Evolutionary conservation across 2,888 invertebrate species (phyloP), one percentile per base, ranked within the genome.

Genomic region (Halictus ligatus): DNA sequence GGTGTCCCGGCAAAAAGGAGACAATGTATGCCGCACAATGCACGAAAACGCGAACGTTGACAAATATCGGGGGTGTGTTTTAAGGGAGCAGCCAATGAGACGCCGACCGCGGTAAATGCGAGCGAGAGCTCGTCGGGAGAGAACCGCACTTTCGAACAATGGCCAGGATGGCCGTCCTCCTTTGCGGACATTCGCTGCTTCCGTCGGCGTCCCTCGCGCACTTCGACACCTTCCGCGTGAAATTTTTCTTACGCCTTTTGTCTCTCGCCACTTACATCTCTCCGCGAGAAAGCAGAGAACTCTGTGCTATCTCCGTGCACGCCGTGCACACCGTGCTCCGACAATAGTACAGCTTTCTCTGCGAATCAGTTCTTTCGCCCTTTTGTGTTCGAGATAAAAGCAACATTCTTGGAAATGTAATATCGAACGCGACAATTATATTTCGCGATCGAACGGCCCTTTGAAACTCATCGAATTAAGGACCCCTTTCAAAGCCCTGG

Each of bases 1-100:
- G 18, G 67, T 8, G 67, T 10, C 13, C 18, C 35, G 29, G 7
- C 8, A 35, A 67, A 67, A 10, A 15, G 35, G 58, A 75, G 29
- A 85, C 89, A 89, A 89, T 89, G 78, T 67, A 67, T n/a, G 40
- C 25, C 40, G 69, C 60, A 80, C 78, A 81, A 87, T 80, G 67
- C 35, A 10, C 35, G 29, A 35, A 67, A 67, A 35, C 35, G 71
- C 78, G 71, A 78, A 81, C 15, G 80, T 69, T 64, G 77, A 81
- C 82, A 79, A 83, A 84, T 50, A 64, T 48, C 74, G 72, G 74
- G 67, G 64, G 35, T 67, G 54, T 29, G 58, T 80, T 80, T 86
- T 83, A 80, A 83, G 80, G 48, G 13, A 40, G 81, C 77, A 76
- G 79, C 81, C 89, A 85, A 87, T 87, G 86, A 80, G 73, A 76